Evolutionary conservation across 2,888 invertebrate genomes (phyloP).

Genomic region (Lepetodrilus schrolli): DNA sequence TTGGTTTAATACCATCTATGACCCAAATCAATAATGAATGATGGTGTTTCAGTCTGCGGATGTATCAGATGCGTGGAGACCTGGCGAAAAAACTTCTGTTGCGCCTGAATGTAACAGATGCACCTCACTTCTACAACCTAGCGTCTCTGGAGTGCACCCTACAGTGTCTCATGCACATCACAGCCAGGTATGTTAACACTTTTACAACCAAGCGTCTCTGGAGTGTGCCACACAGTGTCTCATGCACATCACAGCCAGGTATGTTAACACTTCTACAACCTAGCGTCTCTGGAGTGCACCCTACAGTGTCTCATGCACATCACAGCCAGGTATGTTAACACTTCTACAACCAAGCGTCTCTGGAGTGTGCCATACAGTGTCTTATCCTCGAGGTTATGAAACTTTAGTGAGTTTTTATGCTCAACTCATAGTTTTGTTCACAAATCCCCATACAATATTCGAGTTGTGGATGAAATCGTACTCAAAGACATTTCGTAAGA

Average conservation of each 20-base stretch:
- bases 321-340: conserved; percentile 74
- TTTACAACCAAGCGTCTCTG: too few species aligned
- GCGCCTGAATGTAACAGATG: conserved; percentile 69
- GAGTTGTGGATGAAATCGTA: too few species aligned
- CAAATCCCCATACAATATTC: too few species aligned
- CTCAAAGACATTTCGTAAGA: too few species aligned
- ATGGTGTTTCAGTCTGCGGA: conserved; percentile 56
- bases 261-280: too few species aligned
- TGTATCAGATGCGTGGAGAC: conserved; percentile 64
- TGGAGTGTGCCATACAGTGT: too few species aligned
- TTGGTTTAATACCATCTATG: too few species aligned
- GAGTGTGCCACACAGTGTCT: not conserved
- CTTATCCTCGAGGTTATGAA: too few species aligned
- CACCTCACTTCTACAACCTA: conserved; percentile 73
- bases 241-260: not conserved
- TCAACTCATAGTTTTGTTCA: too few species aligned
- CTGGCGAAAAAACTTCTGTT: conserved; percentile 60
- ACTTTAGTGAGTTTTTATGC: too few species aligned
- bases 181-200: conserved; percentile 69
- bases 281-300: conserved; percentile 70
- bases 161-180: conserved; percentile 70
- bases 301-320: conserved; percentile 71
- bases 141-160: conserved; percentile 72
- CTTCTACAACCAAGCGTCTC: too few species aligned
- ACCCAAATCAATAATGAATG: too few species aligned